Evolutionary conservation across 2,797 vertebrate genomes (phyloP).

Genomic region (Semotilus atromaculatus): DNA sequence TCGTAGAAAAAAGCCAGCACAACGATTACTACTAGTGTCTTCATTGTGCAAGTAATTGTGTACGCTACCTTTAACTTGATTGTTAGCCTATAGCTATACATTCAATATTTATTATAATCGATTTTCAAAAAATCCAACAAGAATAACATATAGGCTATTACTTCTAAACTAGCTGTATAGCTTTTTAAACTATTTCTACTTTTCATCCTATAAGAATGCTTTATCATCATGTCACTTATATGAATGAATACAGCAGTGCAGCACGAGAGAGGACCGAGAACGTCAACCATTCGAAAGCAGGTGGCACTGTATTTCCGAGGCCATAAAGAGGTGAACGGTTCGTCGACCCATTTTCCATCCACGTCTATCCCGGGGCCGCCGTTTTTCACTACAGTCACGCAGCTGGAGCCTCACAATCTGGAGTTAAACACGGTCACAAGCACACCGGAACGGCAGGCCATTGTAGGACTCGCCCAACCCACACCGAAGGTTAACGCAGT

Average conservation of each 20-base stretch:
- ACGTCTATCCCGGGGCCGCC: conserved; percentile 88
- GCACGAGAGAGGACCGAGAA: conserved; percentile 95
- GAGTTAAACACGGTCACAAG: conserved; percentile 88
- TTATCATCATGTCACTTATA: neutral
- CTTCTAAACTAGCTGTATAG: neutral
- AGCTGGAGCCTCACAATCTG: conserved; percentile 92
- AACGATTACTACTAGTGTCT: neutral
- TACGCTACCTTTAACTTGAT: too few species aligned
- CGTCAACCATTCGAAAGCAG: conserved; percentile 98
- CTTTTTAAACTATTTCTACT: neutral
- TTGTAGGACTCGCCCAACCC: conserved; percentile 94
- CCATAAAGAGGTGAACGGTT: conserved; percentile 94
- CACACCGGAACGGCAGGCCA: conserved; percentile 90
- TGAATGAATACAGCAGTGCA: conserved; percentile 86
- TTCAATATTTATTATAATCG: neutral
- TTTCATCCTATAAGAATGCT: neutral
- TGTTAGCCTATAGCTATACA: too few species aligned
- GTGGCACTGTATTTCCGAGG: conserved; percentile 98
- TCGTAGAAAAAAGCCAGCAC: neutral
- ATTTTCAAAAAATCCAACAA: neutral
- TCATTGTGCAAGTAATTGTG: neutral
- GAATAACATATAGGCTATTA: neutral
- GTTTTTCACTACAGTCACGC: conserved; percentile 96
- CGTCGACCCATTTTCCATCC: conserved; percentile 87
- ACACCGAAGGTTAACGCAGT: conserved; percentile 89